Evolutionary conservation across 2,888 invertebrate genomes (phyloP), one percentile per base, ranked within the genome.

Genomic region (Miltochrista miniata): DNA sequence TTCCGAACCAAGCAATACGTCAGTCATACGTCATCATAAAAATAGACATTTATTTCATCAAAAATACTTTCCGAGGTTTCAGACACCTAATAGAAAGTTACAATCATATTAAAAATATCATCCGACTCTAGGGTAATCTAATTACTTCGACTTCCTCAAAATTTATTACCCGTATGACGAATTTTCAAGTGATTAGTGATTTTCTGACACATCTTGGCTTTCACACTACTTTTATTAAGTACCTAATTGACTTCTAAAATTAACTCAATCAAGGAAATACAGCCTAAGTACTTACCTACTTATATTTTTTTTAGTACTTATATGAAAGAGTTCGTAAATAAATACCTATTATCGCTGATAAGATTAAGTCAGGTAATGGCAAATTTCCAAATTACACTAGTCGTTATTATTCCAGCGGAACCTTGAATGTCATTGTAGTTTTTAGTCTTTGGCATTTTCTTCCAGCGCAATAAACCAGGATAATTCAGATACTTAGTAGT

Each of bases 1-100:
- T 39, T 38, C 70, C 79, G 84, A 83, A 43, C 48, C 15, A 42
- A 44, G 56, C 34, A 52, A 57, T 60, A 78, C 82, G 79, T 79
- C 77, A 81, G 73, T 73, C 45, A 56, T 64, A 71, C 68, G 68
- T 72, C 70, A 70, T 64, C 56, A 62, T 56, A 64, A 60, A 69
- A 72, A 65, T 70, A 66, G 55, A 56, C 55, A 54, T 62, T 55
- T n/a, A 35, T 14, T 33, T 30, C 18, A 45, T 42, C 15, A 12
- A 45, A 29, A 60, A 55, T 55, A 13, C 40, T 39, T 45, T 41
- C 2, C n/a, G n/a, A n/a, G n/a, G n/a, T n/a, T n/a, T n/a, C n/a
- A n/a, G n/a, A n/a, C n/a, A n/a, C n/a, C n/a, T n/a, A n/a, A n/a
- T n/a, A n/a, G n/a, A n/a, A n/a, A n/a, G n/a, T n/a, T n/a, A n/a